Evolutionary conservation across 2,888 invertebrate genomes (phyloP).

Genomic region (Hipparchia semele): DNA sequence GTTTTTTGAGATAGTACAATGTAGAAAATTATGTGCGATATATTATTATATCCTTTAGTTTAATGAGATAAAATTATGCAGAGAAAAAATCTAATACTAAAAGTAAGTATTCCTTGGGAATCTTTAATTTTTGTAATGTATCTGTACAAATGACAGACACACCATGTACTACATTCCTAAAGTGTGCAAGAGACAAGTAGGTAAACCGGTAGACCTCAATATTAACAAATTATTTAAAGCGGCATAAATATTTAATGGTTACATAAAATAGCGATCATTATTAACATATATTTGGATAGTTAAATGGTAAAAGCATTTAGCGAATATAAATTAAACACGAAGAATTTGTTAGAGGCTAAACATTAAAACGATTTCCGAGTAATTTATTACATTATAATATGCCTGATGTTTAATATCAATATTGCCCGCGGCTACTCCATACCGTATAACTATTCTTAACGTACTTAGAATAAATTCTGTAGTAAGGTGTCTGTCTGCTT

Average conservation of each 20-base stretch:
- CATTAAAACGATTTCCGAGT: not conserved
- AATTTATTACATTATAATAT: not conserved
- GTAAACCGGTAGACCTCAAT: slow-evolving; percentile 37
- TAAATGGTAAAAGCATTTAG: slow-evolving; percentile 18
- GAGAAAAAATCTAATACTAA: not conserved
- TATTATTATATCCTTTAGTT: no score
- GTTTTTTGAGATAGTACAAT: no score
- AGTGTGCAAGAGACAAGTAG: slow-evolving; percentile 30
- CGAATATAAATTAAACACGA: not conserved
- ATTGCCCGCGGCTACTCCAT: no score
- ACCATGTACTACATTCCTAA: slow-evolving; percentile 28
- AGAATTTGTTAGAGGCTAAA: not conserved
- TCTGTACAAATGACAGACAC: not conserved
- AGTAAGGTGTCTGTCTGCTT: no score
- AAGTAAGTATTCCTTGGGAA: not conserved
- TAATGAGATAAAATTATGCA: no score
- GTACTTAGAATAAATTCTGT: no score
- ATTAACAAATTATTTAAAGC: slow-evolving; percentile 29
- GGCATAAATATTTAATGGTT: slow-evolving; percentile 30
- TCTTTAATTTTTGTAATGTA: not conserved
- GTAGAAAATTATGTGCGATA: no score
- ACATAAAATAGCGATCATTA: slow-evolving; percentile 26
- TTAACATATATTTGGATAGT: slow-evolving; percentile 19
- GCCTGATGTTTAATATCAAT: no score
- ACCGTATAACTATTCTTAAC: no score